Evolutionary conservation across 2,797 vertebrate species (phyloP).

Genomic region (Sphaeramia orbicularis): DNA sequence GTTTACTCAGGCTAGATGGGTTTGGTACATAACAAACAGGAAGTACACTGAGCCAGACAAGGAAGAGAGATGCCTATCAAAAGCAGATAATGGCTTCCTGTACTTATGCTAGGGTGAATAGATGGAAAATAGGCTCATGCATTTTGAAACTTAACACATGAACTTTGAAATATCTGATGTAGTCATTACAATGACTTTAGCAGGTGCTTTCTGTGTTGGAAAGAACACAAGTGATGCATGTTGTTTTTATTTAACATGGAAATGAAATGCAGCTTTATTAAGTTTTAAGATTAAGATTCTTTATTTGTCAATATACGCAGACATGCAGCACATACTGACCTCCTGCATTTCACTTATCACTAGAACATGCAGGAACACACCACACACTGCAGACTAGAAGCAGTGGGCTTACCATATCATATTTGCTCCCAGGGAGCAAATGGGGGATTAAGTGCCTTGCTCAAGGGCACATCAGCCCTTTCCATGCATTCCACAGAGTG

Average conservation of each 20-base stretch:
- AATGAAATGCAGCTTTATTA: background rate
- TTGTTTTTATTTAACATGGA: background rate
- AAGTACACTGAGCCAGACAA: constrained; percentile 60
- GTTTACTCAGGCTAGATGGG: constrained; percentile 63
- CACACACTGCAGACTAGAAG: too few relatives aligned
- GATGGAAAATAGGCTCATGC: background rate
- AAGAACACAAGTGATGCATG: background rate
- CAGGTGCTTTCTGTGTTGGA: background rate
- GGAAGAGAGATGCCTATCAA: constrained; percentile 79
- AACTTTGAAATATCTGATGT: background rate
- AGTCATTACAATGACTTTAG: background rate
- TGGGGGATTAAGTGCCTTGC: background rate
- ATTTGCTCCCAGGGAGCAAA: background rate
- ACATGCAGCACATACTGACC: too few relatives aligned
- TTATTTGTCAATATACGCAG: too few relatives aligned
- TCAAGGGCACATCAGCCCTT: too few relatives aligned
- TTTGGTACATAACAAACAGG: constrained; percentile 77
- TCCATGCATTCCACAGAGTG: background rate
- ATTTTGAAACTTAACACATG: constrained; percentile 11
- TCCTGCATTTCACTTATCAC: too few relatives aligned
- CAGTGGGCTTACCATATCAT: background rate
- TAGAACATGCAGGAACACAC: too few relatives aligned
- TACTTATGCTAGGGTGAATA: constrained; percentile 19
- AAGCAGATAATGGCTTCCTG: constrained; percentile 49
- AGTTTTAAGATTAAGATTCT: too few relatives aligned